Conservation (phyloP, 2,113 vertebrate genomes). For the Tragelaphus imberbis region DNA sequence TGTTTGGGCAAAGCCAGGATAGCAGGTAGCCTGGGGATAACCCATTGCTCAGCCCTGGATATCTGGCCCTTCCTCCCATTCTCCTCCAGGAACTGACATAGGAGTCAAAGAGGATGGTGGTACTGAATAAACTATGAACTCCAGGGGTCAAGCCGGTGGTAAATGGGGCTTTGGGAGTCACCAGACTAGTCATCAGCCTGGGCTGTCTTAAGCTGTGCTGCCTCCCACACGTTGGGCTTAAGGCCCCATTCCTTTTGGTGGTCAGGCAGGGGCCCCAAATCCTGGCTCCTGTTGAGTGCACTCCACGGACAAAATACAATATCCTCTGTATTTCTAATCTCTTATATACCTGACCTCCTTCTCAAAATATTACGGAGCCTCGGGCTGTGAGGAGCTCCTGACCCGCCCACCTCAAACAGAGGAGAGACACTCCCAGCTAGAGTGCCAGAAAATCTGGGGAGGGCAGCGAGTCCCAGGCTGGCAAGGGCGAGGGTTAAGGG, state of each 20-base stretch:
- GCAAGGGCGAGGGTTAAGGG: not conserved
- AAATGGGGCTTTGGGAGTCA: not conserved
- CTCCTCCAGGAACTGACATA: not conserved
- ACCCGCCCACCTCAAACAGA: not conserved
- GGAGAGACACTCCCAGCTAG: not conserved
- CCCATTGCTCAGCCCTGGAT: not conserved
- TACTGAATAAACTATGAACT: not conserved
- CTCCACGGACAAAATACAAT: not conserved
- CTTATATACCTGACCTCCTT: not conserved
- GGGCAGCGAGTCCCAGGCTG: not conserved
- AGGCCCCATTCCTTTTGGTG: not conserved
- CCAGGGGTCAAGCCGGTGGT: too few species aligned
- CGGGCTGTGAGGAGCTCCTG: not conserved
- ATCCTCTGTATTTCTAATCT: not conserved
- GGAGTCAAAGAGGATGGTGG: not conserved
- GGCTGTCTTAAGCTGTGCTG: too few species aligned
- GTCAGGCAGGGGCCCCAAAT: not conserved
- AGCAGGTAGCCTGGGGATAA: not conserved
- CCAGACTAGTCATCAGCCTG: not conserved
- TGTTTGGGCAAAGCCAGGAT: not conserved
- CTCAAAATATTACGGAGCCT: too few species aligned
- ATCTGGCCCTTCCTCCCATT: not conserved
- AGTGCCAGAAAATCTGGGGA: not conserved
- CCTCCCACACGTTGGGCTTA: rapidly evolving
- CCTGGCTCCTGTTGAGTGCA: not conserved